Evolutionary conservation across 2,113 vertebrate species (phyloP), one percentile per base, ranked within the genome.

Genomic region (Parus major): DNA sequence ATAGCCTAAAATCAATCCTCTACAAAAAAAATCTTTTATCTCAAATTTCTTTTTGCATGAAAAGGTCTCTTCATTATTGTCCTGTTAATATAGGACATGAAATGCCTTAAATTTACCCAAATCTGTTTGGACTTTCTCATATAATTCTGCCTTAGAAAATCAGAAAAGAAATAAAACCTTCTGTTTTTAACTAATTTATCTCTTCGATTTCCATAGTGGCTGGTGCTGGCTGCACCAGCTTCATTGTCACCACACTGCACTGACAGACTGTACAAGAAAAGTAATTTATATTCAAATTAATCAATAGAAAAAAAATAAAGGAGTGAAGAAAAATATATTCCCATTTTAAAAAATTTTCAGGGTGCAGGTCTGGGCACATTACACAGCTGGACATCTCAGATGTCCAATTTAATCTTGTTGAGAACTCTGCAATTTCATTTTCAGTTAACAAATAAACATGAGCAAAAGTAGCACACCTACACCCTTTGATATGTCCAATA

Each of bases 301-400:
- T 95, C 88, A 83, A 72, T 61, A 91, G 8, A 22, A 93, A 83
- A 78, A 29, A 86, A 90, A 84, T 35, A 85, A 91, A 75, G 60
- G 55, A 27, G 16, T 56, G 29, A 95, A 75, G 27, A 52, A 75
- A 80, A 78, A 76, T 66, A 68, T 53, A 82, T 90, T 73, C 42
- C 10, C 17, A 33, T 90, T 39, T 7, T 17, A 69, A 90, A 88
- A 82, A 42, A 23, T 35, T 87, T 66, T 29, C 36, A 33, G 10
- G 18, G 14, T 90, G 13, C 53, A 47, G 23, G 50, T 75, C 82
- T 77, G 35, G 56, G 42, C 68, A 49, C 13, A 52, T 56, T 52
- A 35, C 59, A 91, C 59, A 83, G 63, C 12, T 80, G 47, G 66
- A 15, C 17, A 47, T 73, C 29, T 91, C 47, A 75, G 49, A 68